These are phyloP conservation scores for Tychaedon coryphoeus DNA, from an alignment of 2,113 vertebrate species.

Conservation along the genomic window DNA sequence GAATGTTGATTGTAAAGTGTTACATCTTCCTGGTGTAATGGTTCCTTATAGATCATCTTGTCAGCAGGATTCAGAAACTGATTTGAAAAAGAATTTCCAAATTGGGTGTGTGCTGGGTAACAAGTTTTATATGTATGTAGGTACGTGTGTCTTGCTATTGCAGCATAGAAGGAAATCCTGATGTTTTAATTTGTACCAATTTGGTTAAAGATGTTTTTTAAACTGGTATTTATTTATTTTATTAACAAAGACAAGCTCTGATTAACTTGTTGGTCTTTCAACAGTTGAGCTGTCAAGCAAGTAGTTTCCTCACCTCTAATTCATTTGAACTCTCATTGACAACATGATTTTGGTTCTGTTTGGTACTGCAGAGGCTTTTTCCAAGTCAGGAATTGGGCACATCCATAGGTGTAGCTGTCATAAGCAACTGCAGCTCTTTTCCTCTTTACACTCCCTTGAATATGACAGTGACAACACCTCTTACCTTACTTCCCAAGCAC, in stretches of 20 bases:
- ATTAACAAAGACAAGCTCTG: not conserved
- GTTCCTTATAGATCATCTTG: slow-evolving; percentile 57
- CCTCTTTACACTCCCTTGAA: not conserved
- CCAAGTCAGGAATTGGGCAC: not conserved
- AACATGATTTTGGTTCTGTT: slow-evolving; percentile 5
- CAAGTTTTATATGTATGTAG: not conserved
- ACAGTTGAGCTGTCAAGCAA: not conserved
- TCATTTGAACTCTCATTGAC: not conserved
- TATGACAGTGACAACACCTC: not conserved
- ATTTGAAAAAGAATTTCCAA: not conserved
- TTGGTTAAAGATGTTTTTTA: not conserved
- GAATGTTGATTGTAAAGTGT: slow-evolving; percentile 27
- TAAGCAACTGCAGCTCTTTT: not conserved
- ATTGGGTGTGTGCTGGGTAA: not conserved
- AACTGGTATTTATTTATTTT: slow-evolving; percentile 11
- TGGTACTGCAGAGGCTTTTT: not conserved
- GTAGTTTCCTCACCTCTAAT: not conserved
- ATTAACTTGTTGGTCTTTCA: not conserved
- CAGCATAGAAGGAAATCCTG: not conserved
- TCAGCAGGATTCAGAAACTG: slow-evolving; percentile 21
- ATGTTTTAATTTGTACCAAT: not conserved
- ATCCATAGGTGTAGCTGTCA: not conserved
- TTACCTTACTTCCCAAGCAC: not conserved
- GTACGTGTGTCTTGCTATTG: not conserved
- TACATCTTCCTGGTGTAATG: slow-evolving; percentile 7